phyloP scores from a whole-genome alignment of 2,797 vertebrate species.

The Phoxinus dragarum region DNA sequence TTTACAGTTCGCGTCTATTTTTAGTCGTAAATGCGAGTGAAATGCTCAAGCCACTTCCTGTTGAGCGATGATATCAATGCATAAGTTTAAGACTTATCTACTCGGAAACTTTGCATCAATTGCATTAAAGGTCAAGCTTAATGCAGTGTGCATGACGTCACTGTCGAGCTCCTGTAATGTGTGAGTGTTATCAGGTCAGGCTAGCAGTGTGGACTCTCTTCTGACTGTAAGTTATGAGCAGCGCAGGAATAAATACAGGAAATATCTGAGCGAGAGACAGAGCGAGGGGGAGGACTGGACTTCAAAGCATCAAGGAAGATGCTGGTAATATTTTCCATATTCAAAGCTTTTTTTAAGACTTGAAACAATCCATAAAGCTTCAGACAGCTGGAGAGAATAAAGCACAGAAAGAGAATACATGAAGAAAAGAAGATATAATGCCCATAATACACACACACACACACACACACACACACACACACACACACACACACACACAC shows the following conservation, averaged over 20 bases:
- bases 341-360: constrained; percentile 76
- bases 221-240: constrained; percentile 48
- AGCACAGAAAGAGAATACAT: constrained; percentile 71
- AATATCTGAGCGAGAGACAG: constrained; percentile 68
- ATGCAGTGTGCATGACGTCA: neutral
- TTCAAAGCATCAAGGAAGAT: constrained; percentile 74
- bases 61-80: constrained; percentile 41
- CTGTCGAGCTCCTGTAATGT: neutral
- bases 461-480: constrained; percentile 30
- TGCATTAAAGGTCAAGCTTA: neutral
- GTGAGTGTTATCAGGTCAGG: neutral
- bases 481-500: constrained; percentile 29
- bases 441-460: constrained; percentile 17
- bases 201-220: neutral
- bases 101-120: neutral
- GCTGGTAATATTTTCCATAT: constrained; percentile 88
- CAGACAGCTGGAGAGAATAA: constrained; percentile 83
- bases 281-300: constrained; percentile 64
- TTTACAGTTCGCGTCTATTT: neutral
- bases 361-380: constrained; percentile 82
- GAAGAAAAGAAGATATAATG: constrained; percentile 17
- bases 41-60: constrained; percentile 3
- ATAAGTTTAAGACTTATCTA: neutral
- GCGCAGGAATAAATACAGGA: constrained; percentile 78
- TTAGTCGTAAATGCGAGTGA: neutral